Conservation (phyloP, 2,113 vertebrate species). For the Bos taurus region DNA sequence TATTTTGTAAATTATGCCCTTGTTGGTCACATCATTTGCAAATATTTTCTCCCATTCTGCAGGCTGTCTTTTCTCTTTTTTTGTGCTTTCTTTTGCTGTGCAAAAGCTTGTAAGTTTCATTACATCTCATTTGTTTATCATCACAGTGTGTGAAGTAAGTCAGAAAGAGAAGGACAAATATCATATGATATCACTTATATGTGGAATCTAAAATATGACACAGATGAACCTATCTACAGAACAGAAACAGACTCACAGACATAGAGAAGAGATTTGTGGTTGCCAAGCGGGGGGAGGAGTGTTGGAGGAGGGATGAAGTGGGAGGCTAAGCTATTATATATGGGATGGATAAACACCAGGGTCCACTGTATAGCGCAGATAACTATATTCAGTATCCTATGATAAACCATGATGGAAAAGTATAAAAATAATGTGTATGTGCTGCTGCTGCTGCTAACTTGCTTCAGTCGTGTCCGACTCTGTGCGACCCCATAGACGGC, state of each 20-base stretch:
- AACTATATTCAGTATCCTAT: not conserved
- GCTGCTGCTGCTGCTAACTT: too few relatives aligned
- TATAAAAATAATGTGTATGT: not conserved
- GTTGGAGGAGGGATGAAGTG: not conserved
- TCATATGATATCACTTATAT: not conserved
- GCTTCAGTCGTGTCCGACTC: too few relatives aligned
- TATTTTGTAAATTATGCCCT: not conserved
- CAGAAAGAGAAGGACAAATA: not conserved
- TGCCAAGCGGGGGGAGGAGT: rapidly evolving
- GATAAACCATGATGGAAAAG: not conserved
- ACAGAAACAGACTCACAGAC: not conserved
- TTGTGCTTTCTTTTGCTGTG: not conserved
- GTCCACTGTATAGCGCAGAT: not conserved
- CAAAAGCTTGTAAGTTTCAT: not conserved
- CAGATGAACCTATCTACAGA: not conserved
- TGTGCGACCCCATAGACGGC: too few relatives aligned
- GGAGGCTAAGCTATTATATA: not conserved
- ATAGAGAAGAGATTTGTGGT: not conserved
- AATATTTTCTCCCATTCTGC: not conserved
- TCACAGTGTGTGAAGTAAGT: not conserved
- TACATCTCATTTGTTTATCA: not conserved
- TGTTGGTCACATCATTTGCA: not conserved
- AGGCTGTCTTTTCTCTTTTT: not conserved
- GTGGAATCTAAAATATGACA: not conserved
- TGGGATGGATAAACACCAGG: not conserved